phyloP scores from a whole-genome alignment of 2,888 invertebrate genomes.

The Cantharis rustica region DNA sequence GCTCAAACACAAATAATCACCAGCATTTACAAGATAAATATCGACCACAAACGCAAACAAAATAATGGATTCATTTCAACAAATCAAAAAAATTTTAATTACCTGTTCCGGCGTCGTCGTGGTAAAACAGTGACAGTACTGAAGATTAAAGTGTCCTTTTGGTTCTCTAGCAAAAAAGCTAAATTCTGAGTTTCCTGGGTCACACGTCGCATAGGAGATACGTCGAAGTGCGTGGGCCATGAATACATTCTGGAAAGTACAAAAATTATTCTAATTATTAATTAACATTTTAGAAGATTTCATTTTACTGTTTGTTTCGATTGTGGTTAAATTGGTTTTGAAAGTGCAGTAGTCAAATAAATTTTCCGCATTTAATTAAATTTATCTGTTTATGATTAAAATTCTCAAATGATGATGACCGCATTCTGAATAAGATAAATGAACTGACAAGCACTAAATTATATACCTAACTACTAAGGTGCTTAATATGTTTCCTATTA shows the following conservation, averaged over 20 bases:
- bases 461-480: conserved; percentile 24
- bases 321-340: not conserved
- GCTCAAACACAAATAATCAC: conserved; percentile 24
- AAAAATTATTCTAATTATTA: conserved; percentile 11
- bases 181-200: conserved; percentile 77
- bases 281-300: too few relatives aligned
- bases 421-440: conserved; percentile 33
- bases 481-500: conserved; percentile 37
- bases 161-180: conserved; percentile 78
- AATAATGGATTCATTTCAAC: not conserved
- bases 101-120: conserved; percentile 79
- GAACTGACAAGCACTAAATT: conserved; percentile 33
- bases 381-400: conserved; percentile 16
- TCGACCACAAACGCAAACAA: conserved; percentile 5
- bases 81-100: conserved; percentile 40
- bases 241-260: conserved; percentile 69
- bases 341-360: not conserved
- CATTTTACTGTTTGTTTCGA: not conserved
- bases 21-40: conserved; percentile 28
- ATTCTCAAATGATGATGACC: conserved; percentile 21
- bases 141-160: conserved; percentile 68
- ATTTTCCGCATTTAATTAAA: not conserved
- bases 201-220: conserved; percentile 86
- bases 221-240: conserved; percentile 84
- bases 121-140: conserved; percentile 83